Base-by-base conservation (phyloP, 30 jellyfish, hydroid and myxozoan species). In the Nemopilema nomurai region DNA sequence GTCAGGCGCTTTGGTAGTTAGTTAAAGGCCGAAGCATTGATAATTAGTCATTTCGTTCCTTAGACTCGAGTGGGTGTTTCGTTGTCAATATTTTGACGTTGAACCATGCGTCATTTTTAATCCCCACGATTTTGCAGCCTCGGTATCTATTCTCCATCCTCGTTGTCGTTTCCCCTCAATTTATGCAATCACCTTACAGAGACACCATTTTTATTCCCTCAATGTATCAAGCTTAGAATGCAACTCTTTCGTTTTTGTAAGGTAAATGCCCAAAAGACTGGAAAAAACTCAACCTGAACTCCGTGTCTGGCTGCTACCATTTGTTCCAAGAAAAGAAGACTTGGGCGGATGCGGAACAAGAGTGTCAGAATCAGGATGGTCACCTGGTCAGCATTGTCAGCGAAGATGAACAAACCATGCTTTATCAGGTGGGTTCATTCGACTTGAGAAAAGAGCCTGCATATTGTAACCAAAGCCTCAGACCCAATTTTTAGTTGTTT, bases 271-370 rank as follows among this genome's bases (percentile, higher is more conserved):
- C 97, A 30, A 84, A 88, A 53, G 87, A 72, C 28, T 93, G 98
- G 98, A 93, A 93, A 76, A 93, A 88, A 51, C 67, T 93, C 28
- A 93, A 89, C 75, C 62, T 93, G 78, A 84, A 93, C 49, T 73
- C 97, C 4, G 96, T 82, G 0, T 77, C 91, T 21, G 97, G 97
- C 26, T 93, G 98, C 33, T 93, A 93, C 65, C 91, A 89, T 67
- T 53, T 93, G 88, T 93, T 82, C 86, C 89, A 74, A 53, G 96
- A 81, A 16, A 51, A 76, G 62, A 84, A 77, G 75, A 74, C 90
- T 52, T 93, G 98, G 98, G 98, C 89, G 53, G 96, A 93, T 28
- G 98, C 98, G 16, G 98, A 93, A 80, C 97, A 89, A 49, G 92
- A 81, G 33, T 93, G 98, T 71, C 90, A 80, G 51, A 66, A 64